A percentile compares a stretch with the other conserved stretches of the same genome.
phyloP scores from a whole-genome alignment of 2,113 vertebrate genomes.

The Cyanistes caeruleus region DNA sequence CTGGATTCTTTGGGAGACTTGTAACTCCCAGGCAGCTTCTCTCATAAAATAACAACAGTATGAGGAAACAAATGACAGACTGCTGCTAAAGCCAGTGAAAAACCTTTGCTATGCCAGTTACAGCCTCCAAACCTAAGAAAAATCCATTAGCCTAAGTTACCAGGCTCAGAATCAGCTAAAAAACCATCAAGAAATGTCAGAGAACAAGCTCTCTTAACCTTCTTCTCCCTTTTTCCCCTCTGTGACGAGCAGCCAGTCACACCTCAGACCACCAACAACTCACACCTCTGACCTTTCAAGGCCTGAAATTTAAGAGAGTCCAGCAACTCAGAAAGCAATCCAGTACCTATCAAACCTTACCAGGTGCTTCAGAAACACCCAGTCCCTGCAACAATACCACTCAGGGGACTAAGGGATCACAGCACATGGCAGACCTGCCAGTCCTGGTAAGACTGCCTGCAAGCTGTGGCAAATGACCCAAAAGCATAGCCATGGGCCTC shows the following conservation, averaged over 20 bases:
- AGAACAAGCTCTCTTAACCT: not conserved
- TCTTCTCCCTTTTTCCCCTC: not conserved
- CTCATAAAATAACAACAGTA: slow-evolving; percentile 44
- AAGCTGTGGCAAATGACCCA: not conserved
- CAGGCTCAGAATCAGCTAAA: not conserved
- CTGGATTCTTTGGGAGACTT: slow-evolving; percentile 50
- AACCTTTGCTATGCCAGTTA: not conserved
- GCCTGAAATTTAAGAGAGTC: not conserved
- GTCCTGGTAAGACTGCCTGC: not conserved
- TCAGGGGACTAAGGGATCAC: rapidly evolving
- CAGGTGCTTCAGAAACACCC: not conserved
- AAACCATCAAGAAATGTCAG: not conserved
- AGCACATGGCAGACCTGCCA: not conserved
- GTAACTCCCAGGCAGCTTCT: not conserved
- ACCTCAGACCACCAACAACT: not conserved
- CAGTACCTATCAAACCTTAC: not conserved
- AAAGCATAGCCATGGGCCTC: not conserved
- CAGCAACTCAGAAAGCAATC: not conserved
- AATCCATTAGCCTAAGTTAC: not conserved
- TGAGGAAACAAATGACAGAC: slow-evolving; percentile 18
- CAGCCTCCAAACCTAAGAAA: not conserved
- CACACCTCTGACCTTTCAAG: not conserved
- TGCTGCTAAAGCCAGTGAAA: not conserved
- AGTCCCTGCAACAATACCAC: not conserved
- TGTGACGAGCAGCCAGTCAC: rapidly evolving